Conservation (phyloP, 2,888 invertebrate genomes). For the Gryllus longicercus region DNA sequence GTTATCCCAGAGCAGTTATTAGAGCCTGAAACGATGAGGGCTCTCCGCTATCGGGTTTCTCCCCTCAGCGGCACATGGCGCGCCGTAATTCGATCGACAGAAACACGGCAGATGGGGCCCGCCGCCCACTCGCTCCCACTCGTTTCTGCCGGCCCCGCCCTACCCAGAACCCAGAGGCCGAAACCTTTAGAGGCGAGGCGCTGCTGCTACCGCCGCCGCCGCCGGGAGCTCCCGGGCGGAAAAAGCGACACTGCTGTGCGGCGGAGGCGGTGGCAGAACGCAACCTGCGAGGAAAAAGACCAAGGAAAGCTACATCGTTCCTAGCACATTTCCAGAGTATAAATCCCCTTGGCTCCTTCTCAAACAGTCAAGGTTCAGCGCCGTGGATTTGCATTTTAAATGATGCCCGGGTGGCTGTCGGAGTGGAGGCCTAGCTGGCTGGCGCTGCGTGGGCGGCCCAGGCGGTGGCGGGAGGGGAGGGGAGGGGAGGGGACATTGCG, state of each 20-base stretch:
- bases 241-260: neutral
- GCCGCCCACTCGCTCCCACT: neutral
- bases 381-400: neutral
- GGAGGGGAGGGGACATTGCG: no score
- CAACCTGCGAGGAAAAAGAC: slow-evolving; percentile 9
- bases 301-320: slow-evolving; percentile 17
- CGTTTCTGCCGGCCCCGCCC: neutral
- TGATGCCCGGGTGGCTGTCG: neutral
- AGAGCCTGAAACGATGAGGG: neutral
- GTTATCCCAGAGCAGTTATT: slow-evolving; percentile 19
- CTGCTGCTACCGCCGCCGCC: no score
- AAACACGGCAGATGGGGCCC: slow-evolving; percentile 11
- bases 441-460: slow-evolving; percentile 19
- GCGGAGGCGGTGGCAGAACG: neutral
- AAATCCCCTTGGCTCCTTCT: slow-evolving; percentile 3
- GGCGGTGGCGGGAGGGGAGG: neutral
- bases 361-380: slow-evolving; percentile 17
- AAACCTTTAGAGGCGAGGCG: no score
- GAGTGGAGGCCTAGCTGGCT: neutral
- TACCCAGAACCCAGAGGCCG: no score
- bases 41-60: neutral
- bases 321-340: slow-evolving; percentile 17
- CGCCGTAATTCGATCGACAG: slow-evolving; percentile 20
- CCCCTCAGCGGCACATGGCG: slow-evolving; percentile 9
- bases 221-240: neutral